Evolutionary conservation across 2,888 invertebrate species (phyloP).

Genomic region (Drosophila subquinaria): DNA sequence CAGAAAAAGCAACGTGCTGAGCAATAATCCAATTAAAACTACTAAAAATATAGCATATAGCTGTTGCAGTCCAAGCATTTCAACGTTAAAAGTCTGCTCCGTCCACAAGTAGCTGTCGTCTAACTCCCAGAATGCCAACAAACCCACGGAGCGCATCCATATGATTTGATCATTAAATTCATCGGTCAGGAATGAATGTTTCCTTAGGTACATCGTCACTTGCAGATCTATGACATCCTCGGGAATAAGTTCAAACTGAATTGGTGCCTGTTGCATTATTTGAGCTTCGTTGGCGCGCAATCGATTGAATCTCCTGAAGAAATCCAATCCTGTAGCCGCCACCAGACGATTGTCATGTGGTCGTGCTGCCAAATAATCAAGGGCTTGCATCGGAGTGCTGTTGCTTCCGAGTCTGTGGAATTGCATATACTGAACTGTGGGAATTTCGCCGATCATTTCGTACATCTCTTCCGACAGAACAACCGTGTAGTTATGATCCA

Average conservation of each 20-base stretch:
- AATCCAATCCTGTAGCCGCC: slow-evolving; percentile 40
- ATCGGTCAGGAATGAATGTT: slow-evolving; percentile 73
- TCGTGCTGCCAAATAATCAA: slow-evolving; percentile 40
- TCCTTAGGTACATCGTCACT: slow-evolving; percentile 66
- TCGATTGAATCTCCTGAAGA: slow-evolving; percentile 51
- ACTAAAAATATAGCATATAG: slow-evolving; percentile 53
- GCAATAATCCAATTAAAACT: slow-evolving; percentile 18
- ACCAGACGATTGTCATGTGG: slow-evolving; percentile 22
- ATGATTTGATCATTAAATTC: slow-evolving; percentile 67
- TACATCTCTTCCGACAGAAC: slow-evolving; percentile 38
- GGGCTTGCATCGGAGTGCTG: background rate
- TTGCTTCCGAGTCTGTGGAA: slow-evolving; percentile 21
- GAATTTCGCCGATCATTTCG: slow-evolving; percentile 43
- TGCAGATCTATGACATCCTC: slow-evolving; percentile 59
- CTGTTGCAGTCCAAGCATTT: slow-evolving; percentile 46
- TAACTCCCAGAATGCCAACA: slow-evolving; percentile 61
- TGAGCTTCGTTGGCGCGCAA: slow-evolving; percentile 15
- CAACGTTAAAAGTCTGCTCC: slow-evolving; percentile 8
- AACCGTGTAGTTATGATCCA: slow-evolving; percentile 52
- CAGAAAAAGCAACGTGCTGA: slow-evolving; percentile 36
- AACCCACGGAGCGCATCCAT: slow-evolving; percentile 64
- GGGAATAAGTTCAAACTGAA: slow-evolving; percentile 48
- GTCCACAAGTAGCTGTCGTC: slow-evolving; percentile 20
- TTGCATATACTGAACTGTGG: slow-evolving; percentile 41
- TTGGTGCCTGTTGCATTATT: background rate